Conservation (phyloP, 2,113 vertebrate genomes). For the Mobula hypostoma region DNA sequence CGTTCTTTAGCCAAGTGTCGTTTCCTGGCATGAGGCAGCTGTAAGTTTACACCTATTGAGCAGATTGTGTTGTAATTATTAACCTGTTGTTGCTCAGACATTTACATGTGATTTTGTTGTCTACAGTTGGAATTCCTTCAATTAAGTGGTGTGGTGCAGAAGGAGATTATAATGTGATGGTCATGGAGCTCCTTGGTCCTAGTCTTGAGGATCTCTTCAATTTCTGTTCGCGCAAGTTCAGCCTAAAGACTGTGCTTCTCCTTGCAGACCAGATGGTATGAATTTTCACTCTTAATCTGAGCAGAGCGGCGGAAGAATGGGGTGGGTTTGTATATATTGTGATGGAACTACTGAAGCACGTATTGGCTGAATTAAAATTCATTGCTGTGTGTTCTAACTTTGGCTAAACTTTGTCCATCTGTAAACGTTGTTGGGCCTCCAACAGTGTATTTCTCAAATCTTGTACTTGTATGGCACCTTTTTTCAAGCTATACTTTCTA, state of each 20-base stretch:
- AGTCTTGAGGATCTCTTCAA: slow-evolving; percentile 96
- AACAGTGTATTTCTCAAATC: too few relatives aligned
- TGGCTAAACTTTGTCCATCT: too few relatives aligned
- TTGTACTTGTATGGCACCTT: too few relatives aligned
- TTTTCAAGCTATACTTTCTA: too few relatives aligned
- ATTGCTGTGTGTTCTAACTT: neutral
- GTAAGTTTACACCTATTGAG: too few relatives aligned
- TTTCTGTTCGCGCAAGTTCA: slow-evolving; percentile 96
- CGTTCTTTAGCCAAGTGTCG: neutral
- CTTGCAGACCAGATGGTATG: slow-evolving; percentile 94
- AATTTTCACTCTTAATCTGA: neutral
- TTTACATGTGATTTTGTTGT: neutral
- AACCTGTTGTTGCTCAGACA: neutral
- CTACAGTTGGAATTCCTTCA: slow-evolving; percentile 85
- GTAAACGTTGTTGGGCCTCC: neutral
- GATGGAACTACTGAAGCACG: neutral
- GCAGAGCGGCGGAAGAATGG: neutral
- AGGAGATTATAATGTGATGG: slow-evolving; percentile 97
- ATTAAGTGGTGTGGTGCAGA: slow-evolving; percentile 98
- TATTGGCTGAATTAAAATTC: neutral
- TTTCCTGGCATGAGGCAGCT: neutral
- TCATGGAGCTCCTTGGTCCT: slow-evolving; percentile 91
- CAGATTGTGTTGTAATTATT: neutral
- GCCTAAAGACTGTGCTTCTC: slow-evolving; percentile 90
- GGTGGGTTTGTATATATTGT: neutral